Base-by-base conservation (phyloP, 2,113 vertebrate genomes). In the Labeo catla region DNA sequence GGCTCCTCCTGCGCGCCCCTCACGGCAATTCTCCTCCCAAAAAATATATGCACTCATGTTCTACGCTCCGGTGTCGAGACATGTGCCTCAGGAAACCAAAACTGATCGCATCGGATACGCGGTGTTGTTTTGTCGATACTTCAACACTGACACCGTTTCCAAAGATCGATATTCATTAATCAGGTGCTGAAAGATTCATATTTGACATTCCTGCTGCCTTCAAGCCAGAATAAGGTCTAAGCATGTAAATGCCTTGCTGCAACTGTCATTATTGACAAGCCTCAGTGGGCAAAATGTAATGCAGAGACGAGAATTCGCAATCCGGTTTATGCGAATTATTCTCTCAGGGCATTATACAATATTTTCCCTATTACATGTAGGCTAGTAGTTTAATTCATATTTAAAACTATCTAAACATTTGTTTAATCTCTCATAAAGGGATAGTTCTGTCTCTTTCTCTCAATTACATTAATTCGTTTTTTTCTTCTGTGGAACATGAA, bases 1-100 rank as follows among this genome's bases (percentile, higher is more conserved):
- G 83, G 88, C 86, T 82, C 86, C 86, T 89, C 82, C 82, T 86
- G 87, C 80, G 73, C 87, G 80, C 70, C 79, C 70, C 76, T 85
- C 83, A 84, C 76, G 63, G 59, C 49, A 77, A 80, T 54, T 47
- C 65, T 83, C 79, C 66, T 49, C 54, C 82, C 34, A 19, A 84
- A 84, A 39, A 76, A 36, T 50, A 21, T 34, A 28, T 7, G 61
- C 23, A n/a, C 21, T 43, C 77, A 1, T 3, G 13, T 81, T 23
- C 4, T n/a, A 57, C 19, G 43, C 21, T 49, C 21, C 19, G 57
- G 57, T 52, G 23, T 66, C 15, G 45, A 13, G 80, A 15, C 47
- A 23, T 52, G 80, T 21, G 63, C 45, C 63, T 70, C 47, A 28
- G 63, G 23, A 82, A 66, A 50, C 36, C 81, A 73, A 73, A 83